Evolutionary conservation across 2,888 invertebrate species (phyloP).

Genomic region (Epinotia demarniana): DNA sequence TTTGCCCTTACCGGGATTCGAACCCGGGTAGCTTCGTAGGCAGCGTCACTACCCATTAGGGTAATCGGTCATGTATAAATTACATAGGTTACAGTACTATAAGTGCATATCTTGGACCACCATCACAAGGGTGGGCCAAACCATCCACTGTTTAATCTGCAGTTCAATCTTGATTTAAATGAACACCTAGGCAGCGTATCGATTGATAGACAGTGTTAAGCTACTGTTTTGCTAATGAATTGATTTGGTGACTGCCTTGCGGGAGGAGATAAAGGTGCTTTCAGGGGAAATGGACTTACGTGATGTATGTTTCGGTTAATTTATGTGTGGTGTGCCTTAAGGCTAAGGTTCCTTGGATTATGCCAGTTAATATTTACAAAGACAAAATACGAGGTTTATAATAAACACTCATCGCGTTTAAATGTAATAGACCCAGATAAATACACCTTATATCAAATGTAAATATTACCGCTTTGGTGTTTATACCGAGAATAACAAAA

Average conservation of each 20-base stretch:
- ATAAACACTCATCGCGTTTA: too few species aligned
- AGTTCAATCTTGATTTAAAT: constrained; percentile 81
- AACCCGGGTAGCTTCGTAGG: too few species aligned
- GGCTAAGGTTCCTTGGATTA: not conserved
- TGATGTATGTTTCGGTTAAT: constrained; percentile 12
- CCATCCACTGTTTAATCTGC: constrained; percentile 76
- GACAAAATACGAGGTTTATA: too few species aligned
- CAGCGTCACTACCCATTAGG: too few species aligned
- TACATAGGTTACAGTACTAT: too few species aligned
- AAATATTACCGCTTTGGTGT: too few species aligned
- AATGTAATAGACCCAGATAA: too few species aligned
- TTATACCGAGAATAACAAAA: too few species aligned
- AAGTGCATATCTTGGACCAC: constrained; percentile 50
- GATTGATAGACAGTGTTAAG: constrained; percentile 73
- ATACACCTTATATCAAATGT: too few species aligned
- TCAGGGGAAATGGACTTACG: constrained; percentile 36
- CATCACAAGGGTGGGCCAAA: constrained; percentile 58
- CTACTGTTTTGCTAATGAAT: constrained; percentile 78
- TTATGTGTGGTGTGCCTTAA: not conserved
- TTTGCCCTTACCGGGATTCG: too few species aligned
- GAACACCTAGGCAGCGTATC: constrained; percentile 77
- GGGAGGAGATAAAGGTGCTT: constrained; percentile 39
- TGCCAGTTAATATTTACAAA: not conserved
- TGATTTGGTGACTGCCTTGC: constrained; percentile 62
- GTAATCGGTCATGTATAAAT: too few species aligned